phyloP scores from a whole-genome alignment of 2,888 invertebrate species.

The Smittia sp. region DNA sequence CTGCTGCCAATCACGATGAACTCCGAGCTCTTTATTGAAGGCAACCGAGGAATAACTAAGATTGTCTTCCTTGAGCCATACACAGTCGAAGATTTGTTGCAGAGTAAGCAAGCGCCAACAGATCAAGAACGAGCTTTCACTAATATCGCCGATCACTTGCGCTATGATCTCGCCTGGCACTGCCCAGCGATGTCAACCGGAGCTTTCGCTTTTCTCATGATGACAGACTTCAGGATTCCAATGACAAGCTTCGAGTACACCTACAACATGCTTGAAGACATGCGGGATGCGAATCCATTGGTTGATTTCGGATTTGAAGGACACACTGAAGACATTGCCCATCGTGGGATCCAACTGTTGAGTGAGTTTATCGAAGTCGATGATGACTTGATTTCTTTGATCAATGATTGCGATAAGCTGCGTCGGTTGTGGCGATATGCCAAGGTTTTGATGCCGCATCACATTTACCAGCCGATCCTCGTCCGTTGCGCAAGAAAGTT shows the following conservation, averaged over 20 bases:
- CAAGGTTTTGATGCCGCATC: not conserved
- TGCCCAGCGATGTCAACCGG: constrained; percentile 25
- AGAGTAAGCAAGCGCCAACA: not conserved
- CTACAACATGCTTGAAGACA: not conserved
- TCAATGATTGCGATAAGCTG: not conserved
- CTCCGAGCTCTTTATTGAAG: not conserved
- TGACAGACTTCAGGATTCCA: not conserved
- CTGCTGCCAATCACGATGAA: constrained; percentile 25
- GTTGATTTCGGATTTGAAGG: constrained; percentile 27
- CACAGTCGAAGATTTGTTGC: not conserved
- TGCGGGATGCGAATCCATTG: no score
- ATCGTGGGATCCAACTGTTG: not conserved
- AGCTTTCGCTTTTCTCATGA: constrained; percentile 6
- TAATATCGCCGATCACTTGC: not conserved
- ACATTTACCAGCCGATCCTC: not conserved
- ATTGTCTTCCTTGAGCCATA: constrained; percentile 26
- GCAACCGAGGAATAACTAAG: not conserved
- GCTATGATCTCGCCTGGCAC: not conserved
- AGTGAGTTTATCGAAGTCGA: not conserved
- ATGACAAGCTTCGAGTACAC: not conserved
- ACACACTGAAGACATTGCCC: not conserved
- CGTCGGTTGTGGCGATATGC: constrained; percentile 15
- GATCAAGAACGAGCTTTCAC: not conserved
- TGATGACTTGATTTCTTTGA: not conserved
- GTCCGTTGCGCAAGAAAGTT: not conserved